Evolutionary conservation across 2,797 vertebrate species (phyloP).

Genomic region (Pseudochromis fuscus): DNA sequence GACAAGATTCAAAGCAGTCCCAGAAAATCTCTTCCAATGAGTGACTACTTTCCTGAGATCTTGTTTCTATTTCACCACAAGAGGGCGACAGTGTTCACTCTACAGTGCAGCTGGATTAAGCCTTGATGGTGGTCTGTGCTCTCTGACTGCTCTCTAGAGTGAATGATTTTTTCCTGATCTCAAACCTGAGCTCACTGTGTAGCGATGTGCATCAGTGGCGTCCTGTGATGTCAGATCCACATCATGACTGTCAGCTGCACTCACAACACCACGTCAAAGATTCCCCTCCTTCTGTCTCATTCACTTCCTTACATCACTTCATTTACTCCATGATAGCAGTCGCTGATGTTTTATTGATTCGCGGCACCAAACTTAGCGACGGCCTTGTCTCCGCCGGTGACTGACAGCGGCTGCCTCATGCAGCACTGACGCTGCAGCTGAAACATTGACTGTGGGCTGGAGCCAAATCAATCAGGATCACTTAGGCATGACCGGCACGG

Average conservation of each 20-base stretch:
- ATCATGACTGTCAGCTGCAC: slow-evolving; percentile 25
- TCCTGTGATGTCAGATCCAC: not conserved
- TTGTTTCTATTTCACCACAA: too few species aligned
- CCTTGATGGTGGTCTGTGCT: too few species aligned
- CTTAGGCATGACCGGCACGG: slow-evolving; percentile 57
- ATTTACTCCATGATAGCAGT: slow-evolving; percentile 49
- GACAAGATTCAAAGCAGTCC: too few species aligned
- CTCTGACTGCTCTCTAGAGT: too few species aligned
- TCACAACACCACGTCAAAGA: slow-evolving; percentile 24
- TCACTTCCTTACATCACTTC: slow-evolving; percentile 44
- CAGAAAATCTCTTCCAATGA: too few species aligned
- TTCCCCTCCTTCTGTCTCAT: slow-evolving; percentile 39
- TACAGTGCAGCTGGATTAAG: too few species aligned
- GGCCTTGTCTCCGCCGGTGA: slow-evolving; percentile 57
- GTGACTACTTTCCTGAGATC: too few species aligned
- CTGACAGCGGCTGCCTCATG: slow-evolving; percentile 59
- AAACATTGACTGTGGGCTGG: slow-evolving; percentile 65
- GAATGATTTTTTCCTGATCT: slow-evolving; percentile 5
- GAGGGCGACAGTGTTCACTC: too few species aligned
- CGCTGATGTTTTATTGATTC: slow-evolving; percentile 67
- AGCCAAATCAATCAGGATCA: slow-evolving; percentile 70
- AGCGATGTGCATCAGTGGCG: too few species aligned
- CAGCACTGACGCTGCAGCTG: slow-evolving; percentile 32
- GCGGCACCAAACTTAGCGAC: slow-evolving; percentile 28
- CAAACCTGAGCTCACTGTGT: not conserved